Evolutionary conservation across 2,113 vertebrate genomes (phyloP).

Genomic region (Cyprinodon variegatus): DNA sequence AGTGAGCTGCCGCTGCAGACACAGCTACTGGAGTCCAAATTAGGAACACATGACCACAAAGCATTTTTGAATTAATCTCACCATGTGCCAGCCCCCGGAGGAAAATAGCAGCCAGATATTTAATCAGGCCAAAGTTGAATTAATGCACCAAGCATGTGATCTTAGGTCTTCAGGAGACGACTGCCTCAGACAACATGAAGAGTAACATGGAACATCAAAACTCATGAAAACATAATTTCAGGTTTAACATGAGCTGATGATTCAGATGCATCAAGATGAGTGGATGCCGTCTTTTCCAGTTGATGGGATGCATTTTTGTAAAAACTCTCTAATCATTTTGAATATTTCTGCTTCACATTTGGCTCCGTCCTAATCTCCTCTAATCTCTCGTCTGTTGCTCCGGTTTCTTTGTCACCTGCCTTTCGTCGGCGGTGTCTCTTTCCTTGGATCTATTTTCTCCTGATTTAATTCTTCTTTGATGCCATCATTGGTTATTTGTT

Average conservation of each 20-base stretch:
- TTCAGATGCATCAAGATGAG: too few relatives aligned
- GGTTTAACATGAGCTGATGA: too few relatives aligned
- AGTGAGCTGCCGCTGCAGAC: conserved; percentile 17
- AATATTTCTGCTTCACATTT: not conserved
- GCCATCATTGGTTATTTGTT: not conserved
- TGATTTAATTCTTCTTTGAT: not conserved
- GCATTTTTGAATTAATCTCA: not conserved
- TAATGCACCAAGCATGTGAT: not conserved
- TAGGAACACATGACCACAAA: conserved; percentile 35
- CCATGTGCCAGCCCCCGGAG: not conserved
- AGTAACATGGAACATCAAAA: too few relatives aligned
- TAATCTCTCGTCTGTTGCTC: too few relatives aligned
- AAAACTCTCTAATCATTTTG: not conserved
- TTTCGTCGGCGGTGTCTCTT: not conserved
- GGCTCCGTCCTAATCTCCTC: conserved; percentile 4
- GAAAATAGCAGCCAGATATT: not conserved
- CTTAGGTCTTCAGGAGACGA: not conserved
- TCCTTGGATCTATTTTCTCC: conserved; percentile 10
- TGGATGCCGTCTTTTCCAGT: too few relatives aligned
- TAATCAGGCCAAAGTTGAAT: not conserved
- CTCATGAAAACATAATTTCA: not conserved
- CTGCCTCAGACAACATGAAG: too few relatives aligned
- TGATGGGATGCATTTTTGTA: not conserved
- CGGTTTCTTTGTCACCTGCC: not conserved
- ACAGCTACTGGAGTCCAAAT: conserved; percentile 11